Evolutionary conservation across 1,140 invertebrate genomes (phyloP), one percentile per base, ranked within the genome.

Genomic region (Drosophila nebulosa): DNA sequence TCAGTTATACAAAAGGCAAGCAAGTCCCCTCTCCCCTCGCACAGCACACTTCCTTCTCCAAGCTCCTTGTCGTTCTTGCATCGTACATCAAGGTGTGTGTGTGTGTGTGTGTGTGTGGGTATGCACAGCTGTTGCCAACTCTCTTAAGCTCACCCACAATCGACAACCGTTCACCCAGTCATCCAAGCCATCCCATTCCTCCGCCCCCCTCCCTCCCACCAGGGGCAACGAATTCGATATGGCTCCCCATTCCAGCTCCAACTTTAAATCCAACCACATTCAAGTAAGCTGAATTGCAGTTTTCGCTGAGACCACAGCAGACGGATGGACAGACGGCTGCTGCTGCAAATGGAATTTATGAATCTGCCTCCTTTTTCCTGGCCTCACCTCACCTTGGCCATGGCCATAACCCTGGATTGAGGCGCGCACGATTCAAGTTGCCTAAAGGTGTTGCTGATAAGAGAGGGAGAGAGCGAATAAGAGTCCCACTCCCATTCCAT

Each of bases 291-390:
- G 75, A 84, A 79, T 84, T 84, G 79, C 80, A 85, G 62, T 56
- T 83, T 83, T 66, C 60, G 55, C 36, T 18, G 61, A 52, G 39
- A 52, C 52, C 67, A 63, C 69, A 64, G 69, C 69, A 73, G 59
- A 73, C 64, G 69, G n/a, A n/a, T n/a, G n/a, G n/a, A n/a, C n/a
- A n/a, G n/a, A n/a, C n/a, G n/a, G n/a, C n/a, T n/a, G n/a, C n/a
- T n/a, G 62, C 32, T 83, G 79, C 71, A 81, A 81, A 69, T 66
- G 79, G 71, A 78, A 79, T 83, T 81, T 78, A 83, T 84, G 71
- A 75, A 62, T 27, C 55, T 10, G 39, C 39, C 3, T 12, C n/a
- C 3, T n/a, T n/a, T n/a, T n/a, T n/a, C n/a, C n/a, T n/a, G n/a
- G n/a, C 4, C 35, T 3, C 35, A n/a, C 9, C 22, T 22, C 32